phyloP scores from a whole-genome alignment of 2,888 invertebrate species.

The Oligia latruncula region DNA sequence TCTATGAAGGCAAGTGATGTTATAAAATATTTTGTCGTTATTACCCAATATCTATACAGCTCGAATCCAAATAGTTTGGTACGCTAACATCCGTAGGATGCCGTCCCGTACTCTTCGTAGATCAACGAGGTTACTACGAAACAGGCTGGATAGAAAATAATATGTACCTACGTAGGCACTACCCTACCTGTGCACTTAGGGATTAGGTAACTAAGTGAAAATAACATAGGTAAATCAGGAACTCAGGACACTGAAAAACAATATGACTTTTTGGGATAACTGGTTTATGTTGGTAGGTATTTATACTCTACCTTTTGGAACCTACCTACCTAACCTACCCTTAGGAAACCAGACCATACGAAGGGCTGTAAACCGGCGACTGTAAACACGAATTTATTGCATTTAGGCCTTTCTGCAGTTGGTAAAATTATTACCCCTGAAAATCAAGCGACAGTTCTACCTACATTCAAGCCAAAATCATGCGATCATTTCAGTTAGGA shows the following conservation, averaged over 20 bases:
- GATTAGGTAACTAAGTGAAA: background rate
- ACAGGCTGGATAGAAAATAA: background rate
- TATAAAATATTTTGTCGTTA: conserved; percentile 31
- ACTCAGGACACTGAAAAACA: background rate
- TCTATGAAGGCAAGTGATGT: conserved; percentile 28
- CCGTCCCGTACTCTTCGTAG: background rate
- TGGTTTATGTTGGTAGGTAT: background rate
- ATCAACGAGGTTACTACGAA: background rate
- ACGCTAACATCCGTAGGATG: background rate
- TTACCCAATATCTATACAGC: conserved; percentile 18
- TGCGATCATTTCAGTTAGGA: background rate
- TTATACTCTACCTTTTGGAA: background rate
- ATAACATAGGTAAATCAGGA: background rate
- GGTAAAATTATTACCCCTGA: background rate
- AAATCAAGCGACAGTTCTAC: background rate
- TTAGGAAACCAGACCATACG: background rate
- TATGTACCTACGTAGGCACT: background rate
- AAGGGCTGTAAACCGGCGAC: background rate
- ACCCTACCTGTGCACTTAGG: background rate
- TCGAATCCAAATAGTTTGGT: conserved; percentile 1
- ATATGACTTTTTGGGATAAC: background rate
- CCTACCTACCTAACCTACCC: background rate
- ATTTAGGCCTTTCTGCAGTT: background rate
- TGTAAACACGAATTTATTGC: background rate
- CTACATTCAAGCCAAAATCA: background rate